phyloP scores from a whole-genome alignment of 37 sponge, comb jelly and placozoan genomes.

The Ianthella basta region DNA sequence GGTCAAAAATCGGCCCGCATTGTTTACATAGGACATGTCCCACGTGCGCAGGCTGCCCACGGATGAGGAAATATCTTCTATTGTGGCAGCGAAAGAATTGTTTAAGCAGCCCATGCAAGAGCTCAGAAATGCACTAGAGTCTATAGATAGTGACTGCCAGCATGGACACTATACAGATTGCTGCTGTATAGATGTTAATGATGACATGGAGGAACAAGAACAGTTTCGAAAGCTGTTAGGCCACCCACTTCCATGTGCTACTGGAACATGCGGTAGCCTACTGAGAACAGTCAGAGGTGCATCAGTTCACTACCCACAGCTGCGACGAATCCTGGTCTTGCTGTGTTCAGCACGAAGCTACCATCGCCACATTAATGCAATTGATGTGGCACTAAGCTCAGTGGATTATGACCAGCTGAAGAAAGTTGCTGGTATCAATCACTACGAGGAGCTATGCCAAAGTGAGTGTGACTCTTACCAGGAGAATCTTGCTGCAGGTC shows the following conservation, averaged over 20 bases:
- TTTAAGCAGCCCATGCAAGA: not conserved
- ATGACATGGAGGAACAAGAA: too few relatives aligned
- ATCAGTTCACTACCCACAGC: not conserved
- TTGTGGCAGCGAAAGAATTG: slow-evolving; percentile 6
- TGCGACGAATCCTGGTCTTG: not conserved
- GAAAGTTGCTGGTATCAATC: not conserved
- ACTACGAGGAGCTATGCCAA: not conserved
- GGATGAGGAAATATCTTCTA: not conserved
- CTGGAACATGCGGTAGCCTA: too few relatives aligned
- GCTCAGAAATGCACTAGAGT: not conserved
- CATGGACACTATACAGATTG: slow-evolving; percentile 6
- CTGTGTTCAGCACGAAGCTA: not conserved
- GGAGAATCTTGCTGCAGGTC: not conserved
- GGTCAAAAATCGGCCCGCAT: too few relatives aligned
- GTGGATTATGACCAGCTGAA: not conserved
- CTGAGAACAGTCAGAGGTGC: too few relatives aligned
- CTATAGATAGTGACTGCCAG: too few relatives aligned
- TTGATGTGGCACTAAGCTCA: too few relatives aligned
- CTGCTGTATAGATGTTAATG: not conserved
- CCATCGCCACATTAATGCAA: too few relatives aligned
- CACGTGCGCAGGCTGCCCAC: not conserved
- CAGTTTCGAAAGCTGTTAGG: too few relatives aligned
- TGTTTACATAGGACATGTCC: too few relatives aligned
- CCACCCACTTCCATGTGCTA: too few relatives aligned
- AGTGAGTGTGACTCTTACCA: not conserved